Conservation (phyloP, 2,797 vertebrate species). For the Siniperca undulata region DNA sequence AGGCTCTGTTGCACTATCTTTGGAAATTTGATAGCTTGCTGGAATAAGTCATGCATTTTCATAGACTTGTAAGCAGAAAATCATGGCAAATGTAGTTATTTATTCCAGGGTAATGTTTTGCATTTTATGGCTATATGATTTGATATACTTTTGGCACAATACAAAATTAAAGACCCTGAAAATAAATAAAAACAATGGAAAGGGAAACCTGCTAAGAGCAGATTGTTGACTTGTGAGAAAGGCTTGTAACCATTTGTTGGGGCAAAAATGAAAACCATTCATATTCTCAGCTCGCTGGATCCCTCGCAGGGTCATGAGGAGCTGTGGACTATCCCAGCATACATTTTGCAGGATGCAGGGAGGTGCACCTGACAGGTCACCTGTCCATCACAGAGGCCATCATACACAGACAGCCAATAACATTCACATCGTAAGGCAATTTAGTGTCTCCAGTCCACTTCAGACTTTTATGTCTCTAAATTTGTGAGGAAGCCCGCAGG, state of each 20-base stretch:
- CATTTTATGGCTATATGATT: conserved; percentile 52
- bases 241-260: conserved; percentile 37
- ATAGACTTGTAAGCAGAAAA: conserved; percentile 61
- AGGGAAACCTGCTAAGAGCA: conserved; percentile 37
- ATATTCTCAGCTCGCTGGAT: conserved; percentile 29
- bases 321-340: conserved; percentile 13
- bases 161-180: conserved; percentile 46
- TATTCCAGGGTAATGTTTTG: conserved; percentile 50
- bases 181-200: conserved; percentile 34
- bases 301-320: conserved; percentile 24
- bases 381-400: conserved; percentile 42
- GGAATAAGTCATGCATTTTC: conserved; percentile 65
- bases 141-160: conserved; percentile 43
- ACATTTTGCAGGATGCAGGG: conserved; percentile 13
- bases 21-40: conserved; percentile 70
- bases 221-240: conserved; percentile 42
- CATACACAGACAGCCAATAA: background rate
- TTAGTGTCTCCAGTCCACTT: conserved; percentile 13
- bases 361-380: conserved; percentile 16
- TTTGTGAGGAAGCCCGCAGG: conserved; percentile 8
- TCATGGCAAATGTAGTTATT: conserved; percentile 53
- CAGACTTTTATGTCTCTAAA: conserved; percentile 8
- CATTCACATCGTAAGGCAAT: background rate
- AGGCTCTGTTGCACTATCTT: conserved; percentile 72
- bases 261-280: conserved; percentile 48